These are phyloP conservation scores for Sclerurus mexicanus DNA, from an alignment of 2,113 vertebrate species.

Conservation along the genomic window DNA sequence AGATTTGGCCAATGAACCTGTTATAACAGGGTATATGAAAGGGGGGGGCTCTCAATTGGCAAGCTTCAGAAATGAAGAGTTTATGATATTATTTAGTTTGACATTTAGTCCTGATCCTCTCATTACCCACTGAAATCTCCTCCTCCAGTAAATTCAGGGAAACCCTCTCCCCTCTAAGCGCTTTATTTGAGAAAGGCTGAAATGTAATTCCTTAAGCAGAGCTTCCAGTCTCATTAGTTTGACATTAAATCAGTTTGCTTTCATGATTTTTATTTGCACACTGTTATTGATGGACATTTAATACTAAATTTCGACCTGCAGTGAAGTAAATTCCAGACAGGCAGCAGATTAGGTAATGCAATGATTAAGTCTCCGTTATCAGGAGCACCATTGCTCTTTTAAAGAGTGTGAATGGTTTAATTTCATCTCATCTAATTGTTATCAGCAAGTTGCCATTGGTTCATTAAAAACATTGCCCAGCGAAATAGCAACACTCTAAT, in stretches of 20 bases:
- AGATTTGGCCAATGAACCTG: background rate
- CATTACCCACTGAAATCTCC: conserved; percentile 6
- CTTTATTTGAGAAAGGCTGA: conserved; percentile 30
- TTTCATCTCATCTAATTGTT: conserved; percentile 50
- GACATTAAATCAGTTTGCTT: conserved; percentile 40
- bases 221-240: conserved; percentile 22
- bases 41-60: background rate
- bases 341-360: background rate
- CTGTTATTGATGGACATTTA: conserved; percentile 24
- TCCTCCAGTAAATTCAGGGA: background rate
- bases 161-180: background rate
- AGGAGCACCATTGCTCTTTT: background rate
- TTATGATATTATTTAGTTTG: background rate
- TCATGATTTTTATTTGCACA: conserved; percentile 41
- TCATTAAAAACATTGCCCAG: conserved; percentile 31
- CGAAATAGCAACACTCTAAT: conserved; percentile 6
- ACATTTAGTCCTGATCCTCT: conserved; percentile 24
- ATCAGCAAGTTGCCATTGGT: background rate
- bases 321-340: background rate
- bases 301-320: conserved; percentile 14
- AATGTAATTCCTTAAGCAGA: conserved; percentile 9
- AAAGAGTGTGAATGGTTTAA: background rate
- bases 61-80: background rate
- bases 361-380: background rate
- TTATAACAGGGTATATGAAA: background rate